These are phyloP conservation scores for Euthynnus affinis DNA, from an alignment of 2,797 vertebrate genomes.

Conservation along the genomic window DNA sequence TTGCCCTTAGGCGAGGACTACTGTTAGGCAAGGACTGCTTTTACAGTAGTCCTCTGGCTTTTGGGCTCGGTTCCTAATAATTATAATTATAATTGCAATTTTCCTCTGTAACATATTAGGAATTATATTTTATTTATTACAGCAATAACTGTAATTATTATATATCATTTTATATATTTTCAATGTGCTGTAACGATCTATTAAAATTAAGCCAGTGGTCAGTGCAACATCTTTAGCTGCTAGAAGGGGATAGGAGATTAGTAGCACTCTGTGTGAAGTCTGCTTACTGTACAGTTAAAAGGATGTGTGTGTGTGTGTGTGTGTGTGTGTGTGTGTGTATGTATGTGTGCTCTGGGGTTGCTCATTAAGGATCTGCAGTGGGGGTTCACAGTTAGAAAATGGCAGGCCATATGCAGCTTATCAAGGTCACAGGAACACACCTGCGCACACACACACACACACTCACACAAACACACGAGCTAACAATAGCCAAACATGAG, in stretches of 20 bases:
- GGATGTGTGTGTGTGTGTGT: constrained; percentile 51
- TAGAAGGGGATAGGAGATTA: neutral
- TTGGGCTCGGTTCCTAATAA: too few species aligned
- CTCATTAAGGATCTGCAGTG: constrained; percentile 33
- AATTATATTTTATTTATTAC: too few species aligned
- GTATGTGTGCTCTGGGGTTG: neutral
- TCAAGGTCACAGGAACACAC: constrained; percentile 35
- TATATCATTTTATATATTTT: too few species aligned
- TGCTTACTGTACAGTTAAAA: neutral
- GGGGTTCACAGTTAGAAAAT: constrained; percentile 30
- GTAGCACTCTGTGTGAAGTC: neutral
- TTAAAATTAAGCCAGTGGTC: neutral
- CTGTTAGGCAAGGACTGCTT: too few species aligned
- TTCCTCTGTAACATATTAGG: too few species aligned
- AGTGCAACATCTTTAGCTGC: neutral
- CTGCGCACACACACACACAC: neutral
- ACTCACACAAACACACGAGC: constrained; percentile 1
- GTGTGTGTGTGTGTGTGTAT: neutral
- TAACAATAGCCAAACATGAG: too few species aligned
- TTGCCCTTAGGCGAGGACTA: too few species aligned
- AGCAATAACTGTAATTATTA: too few species aligned
- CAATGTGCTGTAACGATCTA: too few species aligned
- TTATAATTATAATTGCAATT: too few species aligned
- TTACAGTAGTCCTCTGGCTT: too few species aligned
- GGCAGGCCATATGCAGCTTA: constrained; percentile 35